Base-by-base conservation (phyloP, 2,888 invertebrate species). In the Mactromeris polynyma region DNA sequence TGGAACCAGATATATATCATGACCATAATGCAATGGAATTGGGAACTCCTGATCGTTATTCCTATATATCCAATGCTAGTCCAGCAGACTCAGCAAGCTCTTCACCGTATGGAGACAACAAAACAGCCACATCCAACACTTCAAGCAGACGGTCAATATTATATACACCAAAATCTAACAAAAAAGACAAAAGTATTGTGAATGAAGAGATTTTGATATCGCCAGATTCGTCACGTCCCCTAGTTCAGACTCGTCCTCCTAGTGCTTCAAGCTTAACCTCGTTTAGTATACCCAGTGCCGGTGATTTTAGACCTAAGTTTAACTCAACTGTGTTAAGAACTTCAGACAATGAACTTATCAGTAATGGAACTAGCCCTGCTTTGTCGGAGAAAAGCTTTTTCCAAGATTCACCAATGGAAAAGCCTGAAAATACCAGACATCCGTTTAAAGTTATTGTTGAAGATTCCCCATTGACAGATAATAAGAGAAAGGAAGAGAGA, bases 151-250 rank as follows among this genome's bases (percentile, higher is more conserved):
- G 42, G n/a, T 33, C 17, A 14, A 14, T 84, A 26, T n/a, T 21
- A n/a, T 38, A 69, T 31, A 87, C 84, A 19, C 87, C 83, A 11
- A 83, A 58, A 42, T n/a, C n/a, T n/a, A n/a, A n/a, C n/a, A n/a
- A 78, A 21, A 85, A 81, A n/a, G 83, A 88, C 36, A 88, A 80
- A 42, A 85, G 93, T 11, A 82, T 93, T 36, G 88, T 84, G 31
- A 77, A 93, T 64, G 94, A 94, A 69, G 93, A 94, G 83, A 79
- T 95, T 0, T 81, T 94, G 40, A 94, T 94, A 73, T 95, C 95
- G 9, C 94, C 94, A 0, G 94, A 94, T 84, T 86, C 91, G 26
- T 81, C 81, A n/a, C 88, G 93, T 33, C 95, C 95, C 17, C 64
- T 95, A 21, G 87, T 95, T 46, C 85, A 83, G 42, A 92, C 86